phyloP scores from a whole-genome alignment of 1,140 invertebrate species.

The Drosophila oshimai region DNA sequence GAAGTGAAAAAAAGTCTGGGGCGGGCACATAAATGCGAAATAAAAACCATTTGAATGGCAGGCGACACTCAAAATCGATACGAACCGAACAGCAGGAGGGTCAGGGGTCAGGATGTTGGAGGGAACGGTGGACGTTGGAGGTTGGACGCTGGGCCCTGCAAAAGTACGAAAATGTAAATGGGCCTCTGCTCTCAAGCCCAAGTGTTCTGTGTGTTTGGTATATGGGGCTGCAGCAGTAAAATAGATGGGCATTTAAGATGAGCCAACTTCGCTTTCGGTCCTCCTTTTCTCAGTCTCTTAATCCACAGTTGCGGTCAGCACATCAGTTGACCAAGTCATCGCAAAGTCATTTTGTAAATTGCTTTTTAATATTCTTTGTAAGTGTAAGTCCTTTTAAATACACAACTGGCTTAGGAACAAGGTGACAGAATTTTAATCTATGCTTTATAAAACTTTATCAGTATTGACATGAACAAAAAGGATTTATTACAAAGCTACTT shows the following conservation, averaged over 20 bases:
- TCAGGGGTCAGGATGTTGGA: not conserved
- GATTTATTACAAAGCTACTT: too few relatives aligned
- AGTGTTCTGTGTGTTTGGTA: constrained; percentile 53
- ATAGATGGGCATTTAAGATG: constrained; percentile 79
- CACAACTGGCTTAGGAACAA: too few relatives aligned
- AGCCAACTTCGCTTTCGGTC: constrained; percentile 6
- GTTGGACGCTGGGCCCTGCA: constrained; percentile 18
- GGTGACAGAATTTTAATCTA: too few relatives aligned
- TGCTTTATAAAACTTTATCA: too few relatives aligned
- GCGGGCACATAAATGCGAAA: constrained; percentile 70
- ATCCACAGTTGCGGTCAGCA: constrained; percentile 17
- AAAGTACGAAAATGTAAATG: constrained; percentile 62
- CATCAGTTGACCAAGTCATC: not conserved
- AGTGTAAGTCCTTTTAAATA: too few relatives aligned
- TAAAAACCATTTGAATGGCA: constrained; percentile 79
- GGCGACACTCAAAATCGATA: constrained; percentile 80
- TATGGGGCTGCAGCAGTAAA: constrained; percentile 54
- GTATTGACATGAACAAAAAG: too few relatives aligned
- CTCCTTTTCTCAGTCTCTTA: constrained; percentile 4
- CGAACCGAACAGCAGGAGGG: constrained; percentile 36
- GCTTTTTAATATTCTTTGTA: not conserved
- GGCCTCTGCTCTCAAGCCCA: constrained; percentile 18
- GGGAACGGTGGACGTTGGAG: too few relatives aligned
- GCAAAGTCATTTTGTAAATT: not conserved
- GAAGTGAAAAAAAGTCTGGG: constrained; percentile 36